Conservation (phyloP, 2,113 vertebrate species). For the Menura novaehollandiae region DNA sequence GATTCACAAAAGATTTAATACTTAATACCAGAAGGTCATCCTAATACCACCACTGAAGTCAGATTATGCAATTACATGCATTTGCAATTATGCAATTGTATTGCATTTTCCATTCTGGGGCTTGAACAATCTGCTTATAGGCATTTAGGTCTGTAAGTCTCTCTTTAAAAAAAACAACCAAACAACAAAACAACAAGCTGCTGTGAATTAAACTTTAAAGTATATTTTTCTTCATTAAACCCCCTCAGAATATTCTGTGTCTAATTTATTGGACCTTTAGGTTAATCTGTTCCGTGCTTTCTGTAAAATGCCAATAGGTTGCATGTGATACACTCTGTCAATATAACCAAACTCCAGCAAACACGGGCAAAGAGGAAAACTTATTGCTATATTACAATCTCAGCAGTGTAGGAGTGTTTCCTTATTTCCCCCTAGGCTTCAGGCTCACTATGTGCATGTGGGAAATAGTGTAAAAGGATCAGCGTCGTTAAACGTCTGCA, state of each 20-base stretch:
- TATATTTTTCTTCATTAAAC: conserved; percentile 16
- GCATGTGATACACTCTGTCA: neutral
- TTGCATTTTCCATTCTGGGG: neutral
- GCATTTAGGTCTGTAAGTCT: neutral
- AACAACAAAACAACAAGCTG: neutral
- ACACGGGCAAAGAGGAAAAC: neutral
- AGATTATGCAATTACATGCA: neutral
- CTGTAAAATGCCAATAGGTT: neutral
- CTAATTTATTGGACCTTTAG: neutral
- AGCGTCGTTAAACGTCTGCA: neutral
- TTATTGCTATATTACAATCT: neutral
- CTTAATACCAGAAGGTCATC: neutral
- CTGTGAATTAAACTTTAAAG: conserved; percentile 16
- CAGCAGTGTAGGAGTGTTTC: neutral
- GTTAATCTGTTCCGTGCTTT: neutral
- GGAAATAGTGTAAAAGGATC: neutral
- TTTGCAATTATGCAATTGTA: neutral
- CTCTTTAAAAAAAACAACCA: neutral
- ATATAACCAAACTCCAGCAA: neutral
- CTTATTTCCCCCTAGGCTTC: neutral
- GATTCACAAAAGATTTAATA: neutral
- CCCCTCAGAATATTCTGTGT: neutral
- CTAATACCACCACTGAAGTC: neutral
- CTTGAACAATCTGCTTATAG: neutral
- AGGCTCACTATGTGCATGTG: fast-evolving